A percentile compares a stretch with the other conserved stretches of the same genome.
phyloP scores from a whole-genome alignment of 2,888 invertebrate genomes.

The Rugalucina vietnamica region DNA sequence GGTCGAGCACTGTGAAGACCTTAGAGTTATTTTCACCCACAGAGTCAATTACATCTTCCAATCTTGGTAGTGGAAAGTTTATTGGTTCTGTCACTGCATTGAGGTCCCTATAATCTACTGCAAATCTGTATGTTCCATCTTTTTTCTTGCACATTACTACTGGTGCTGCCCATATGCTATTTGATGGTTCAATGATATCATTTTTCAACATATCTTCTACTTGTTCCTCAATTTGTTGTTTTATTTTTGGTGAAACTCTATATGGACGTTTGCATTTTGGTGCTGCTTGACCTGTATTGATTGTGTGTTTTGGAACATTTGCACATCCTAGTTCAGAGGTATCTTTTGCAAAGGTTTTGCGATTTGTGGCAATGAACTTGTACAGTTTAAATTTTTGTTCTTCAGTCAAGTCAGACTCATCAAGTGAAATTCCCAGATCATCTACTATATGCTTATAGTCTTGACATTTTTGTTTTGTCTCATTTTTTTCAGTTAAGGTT shows the following conservation, averaged over 20 bases:
- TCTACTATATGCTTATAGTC: not conserved
- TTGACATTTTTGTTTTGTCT: not conserved
- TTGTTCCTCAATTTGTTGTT: slow-evolving; percentile 39
- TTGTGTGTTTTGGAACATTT: slow-evolving; percentile 31
- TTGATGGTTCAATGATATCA: slow-evolving; percentile 56
- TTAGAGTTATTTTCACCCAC: slow-evolving; percentile 30
- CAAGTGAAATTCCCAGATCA: slow-evolving; percentile 23
- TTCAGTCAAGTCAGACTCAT: slow-evolving; percentile 15
- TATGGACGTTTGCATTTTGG: slow-evolving; percentile 50
- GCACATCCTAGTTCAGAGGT: slow-evolving; percentile 34
- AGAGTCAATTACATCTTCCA: slow-evolving; percentile 40
- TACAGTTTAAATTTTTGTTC: slow-evolving; percentile 24
- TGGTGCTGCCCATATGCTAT: slow-evolving; percentile 50
- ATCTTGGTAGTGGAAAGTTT: slow-evolving; percentile 50
- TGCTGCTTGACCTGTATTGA: slow-evolving; percentile 47
- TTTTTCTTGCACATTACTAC: slow-evolving; percentile 57
- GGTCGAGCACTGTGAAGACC: slow-evolving; percentile 31
- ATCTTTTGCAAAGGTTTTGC: slow-evolving; percentile 46
- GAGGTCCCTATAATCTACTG: slow-evolving; percentile 48
- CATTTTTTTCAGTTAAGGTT: not conserved
- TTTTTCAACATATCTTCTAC: slow-evolving; percentile 49
- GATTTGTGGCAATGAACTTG: slow-evolving; percentile 27
- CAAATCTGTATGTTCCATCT: slow-evolving; percentile 48
- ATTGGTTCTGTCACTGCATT: slow-evolving; percentile 42
- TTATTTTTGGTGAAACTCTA: slow-evolving; percentile 25